phyloP scores from a whole-genome alignment of 1,140 invertebrate genomes.

The silkworm (Bombyx mori) region DNA sequence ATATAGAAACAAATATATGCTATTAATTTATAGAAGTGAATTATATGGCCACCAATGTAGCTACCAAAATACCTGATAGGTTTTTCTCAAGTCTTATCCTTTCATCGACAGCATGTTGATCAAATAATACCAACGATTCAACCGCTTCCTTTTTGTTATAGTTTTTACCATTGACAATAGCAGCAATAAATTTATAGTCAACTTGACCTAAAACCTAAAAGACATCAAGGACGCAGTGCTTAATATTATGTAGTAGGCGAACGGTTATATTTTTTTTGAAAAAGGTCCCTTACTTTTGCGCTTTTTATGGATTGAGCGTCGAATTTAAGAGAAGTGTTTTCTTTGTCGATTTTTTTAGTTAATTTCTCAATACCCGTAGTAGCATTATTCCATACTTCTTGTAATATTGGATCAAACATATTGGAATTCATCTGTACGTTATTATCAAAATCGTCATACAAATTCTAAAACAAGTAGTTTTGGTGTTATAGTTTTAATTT shows the following conservation, averaged over 20 bases:
- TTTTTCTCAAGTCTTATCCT: slow-evolving; percentile 76
- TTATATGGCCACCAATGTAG: neutral
- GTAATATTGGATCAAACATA: slow-evolving; percentile 37
- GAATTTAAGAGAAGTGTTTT: slow-evolving; percentile 37
- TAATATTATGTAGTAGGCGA: neutral
- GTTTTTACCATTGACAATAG: slow-evolving; percentile 31
- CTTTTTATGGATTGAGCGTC: slow-evolving; percentile 28
- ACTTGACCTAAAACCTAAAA: slow-evolving; percentile 75
- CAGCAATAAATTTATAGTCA: slow-evolving; percentile 79
- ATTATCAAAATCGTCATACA: slow-evolving; percentile 44
- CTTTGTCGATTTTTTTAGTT: slow-evolving; percentile 28
- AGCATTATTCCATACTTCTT: slow-evolving; percentile 25
- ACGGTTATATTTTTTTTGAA: neutral
- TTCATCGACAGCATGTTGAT: slow-evolving; percentile 85
- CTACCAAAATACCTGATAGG: slow-evolving; percentile 28
- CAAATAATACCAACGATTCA: slow-evolving; percentile 75
- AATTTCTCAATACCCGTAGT: slow-evolving; percentile 30
- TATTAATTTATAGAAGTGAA: no score
- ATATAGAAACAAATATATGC: no score
- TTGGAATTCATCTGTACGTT: slow-evolving; percentile 32
- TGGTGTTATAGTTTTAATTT: neutral
- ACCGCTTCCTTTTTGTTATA: slow-evolving; percentile 11
- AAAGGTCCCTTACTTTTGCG: slow-evolving; percentile 29
- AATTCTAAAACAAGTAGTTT: slow-evolving; percentile 24
- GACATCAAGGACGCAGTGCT: neutral